phyloP scores from a whole-genome alignment of 2,797 vertebrate species.

The Melanotaenia nigrans region DNA sequence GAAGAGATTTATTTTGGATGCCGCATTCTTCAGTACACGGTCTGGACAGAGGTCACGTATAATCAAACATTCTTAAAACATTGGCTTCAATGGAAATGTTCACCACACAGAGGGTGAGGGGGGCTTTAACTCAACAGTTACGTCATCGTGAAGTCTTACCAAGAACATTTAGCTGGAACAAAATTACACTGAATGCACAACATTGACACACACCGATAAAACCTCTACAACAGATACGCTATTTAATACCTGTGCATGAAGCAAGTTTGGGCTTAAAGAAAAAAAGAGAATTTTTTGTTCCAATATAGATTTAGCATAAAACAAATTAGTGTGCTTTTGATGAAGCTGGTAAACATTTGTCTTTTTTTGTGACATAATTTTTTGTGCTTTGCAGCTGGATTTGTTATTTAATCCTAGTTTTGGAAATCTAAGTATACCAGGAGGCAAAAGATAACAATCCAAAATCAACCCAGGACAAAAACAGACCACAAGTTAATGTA shows the following conservation, averaged over 20 bases:
- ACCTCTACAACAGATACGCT: constrained; percentile 60
- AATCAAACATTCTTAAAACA: constrained; percentile 68
- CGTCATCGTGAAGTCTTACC: constrained; percentile 62
- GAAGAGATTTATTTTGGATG: constrained; percentile 78
- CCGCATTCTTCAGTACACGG: constrained; percentile 71
- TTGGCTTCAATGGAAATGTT: constrained; percentile 67
- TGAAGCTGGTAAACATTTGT: not conserved
- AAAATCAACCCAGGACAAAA: constrained; percentile 33
- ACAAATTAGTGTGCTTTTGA: not conserved
- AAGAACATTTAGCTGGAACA: constrained; percentile 73
- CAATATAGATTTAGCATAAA: not conserved
- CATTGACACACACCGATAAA: constrained; percentile 69
- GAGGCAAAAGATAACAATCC: constrained; percentile 10
- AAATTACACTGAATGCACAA: constrained; percentile 75
- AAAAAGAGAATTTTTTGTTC: constrained; percentile 1
- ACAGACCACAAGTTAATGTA: constrained; percentile 37
- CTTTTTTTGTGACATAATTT: constrained; percentile 10
- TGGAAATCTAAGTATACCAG: not conserved
- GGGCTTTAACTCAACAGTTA: constrained; percentile 67
- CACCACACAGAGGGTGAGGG: constrained; percentile 42
- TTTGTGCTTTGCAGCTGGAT: constrained; percentile 19
- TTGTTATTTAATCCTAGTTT: constrained; percentile 24
- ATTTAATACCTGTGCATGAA: constrained; percentile 37
- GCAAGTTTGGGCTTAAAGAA: constrained; percentile 23
- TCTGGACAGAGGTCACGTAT: constrained; percentile 74